These are phyloP conservation scores for Gorsachius goisagi DNA, from an alignment of 2,113 vertebrate genomes.

Conservation along the genomic window DNA sequence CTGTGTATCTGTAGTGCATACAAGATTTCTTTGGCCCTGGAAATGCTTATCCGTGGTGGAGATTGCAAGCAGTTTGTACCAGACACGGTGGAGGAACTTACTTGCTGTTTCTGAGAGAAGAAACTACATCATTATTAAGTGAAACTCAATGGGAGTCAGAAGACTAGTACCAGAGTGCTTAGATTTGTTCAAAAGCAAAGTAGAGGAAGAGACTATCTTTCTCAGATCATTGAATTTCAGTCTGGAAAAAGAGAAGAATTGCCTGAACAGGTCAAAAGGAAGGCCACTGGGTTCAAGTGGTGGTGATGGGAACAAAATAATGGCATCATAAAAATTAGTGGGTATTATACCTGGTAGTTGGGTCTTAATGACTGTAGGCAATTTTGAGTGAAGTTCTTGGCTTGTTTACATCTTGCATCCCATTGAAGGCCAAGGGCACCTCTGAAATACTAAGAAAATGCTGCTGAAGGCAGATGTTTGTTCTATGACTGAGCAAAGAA, in stretches of 20 bases:
- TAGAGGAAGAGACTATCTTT: not conserved
- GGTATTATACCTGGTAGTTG: not conserved
- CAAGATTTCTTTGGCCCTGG: not conserved
- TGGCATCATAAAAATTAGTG: not conserved
- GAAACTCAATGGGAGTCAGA: not conserved
- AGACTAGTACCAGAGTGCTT: not conserved
- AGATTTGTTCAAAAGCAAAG: not conserved
- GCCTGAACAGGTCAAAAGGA: not conserved
- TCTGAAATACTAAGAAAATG: not conserved
- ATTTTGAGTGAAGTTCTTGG: not conserved
- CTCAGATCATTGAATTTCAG: not conserved
- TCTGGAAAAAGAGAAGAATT: not conserved
- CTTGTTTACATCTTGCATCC: not conserved
- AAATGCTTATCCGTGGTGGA: not conserved
- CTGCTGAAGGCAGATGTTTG: not conserved
- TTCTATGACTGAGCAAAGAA: not conserved
- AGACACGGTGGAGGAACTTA: not conserved
- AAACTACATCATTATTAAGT: not conserved
- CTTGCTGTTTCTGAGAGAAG: not conserved
- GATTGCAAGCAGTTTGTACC: not conserved
- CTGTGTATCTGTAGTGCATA: not conserved
- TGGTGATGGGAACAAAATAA: not conserved
- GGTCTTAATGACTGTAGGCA: not conserved
- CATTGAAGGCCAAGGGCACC: not conserved
- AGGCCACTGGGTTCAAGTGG: not conserved